Conservation (phyloP, 2,113 vertebrate genomes). For the Anhinga rufa region DNA sequence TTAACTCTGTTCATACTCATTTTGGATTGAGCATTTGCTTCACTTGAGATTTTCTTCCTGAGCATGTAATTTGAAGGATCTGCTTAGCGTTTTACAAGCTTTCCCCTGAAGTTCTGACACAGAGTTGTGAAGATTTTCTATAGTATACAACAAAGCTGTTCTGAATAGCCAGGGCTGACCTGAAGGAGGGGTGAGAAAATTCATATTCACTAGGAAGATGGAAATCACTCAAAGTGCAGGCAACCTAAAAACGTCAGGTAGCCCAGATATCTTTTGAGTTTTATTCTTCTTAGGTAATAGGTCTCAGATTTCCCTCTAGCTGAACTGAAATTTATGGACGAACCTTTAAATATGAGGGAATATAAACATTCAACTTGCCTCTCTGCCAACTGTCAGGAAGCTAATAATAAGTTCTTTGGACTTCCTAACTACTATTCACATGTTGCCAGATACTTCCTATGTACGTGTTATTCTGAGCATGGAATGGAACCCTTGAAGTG, state of each 20-base stretch:
- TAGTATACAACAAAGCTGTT: not conserved
- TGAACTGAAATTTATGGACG: not conserved
- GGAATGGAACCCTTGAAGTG: not conserved
- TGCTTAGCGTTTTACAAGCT: not conserved
- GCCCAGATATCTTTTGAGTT: not conserved
- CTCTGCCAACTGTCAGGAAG: not conserved
- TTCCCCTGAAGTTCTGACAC: not conserved
- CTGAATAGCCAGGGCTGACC: not conserved
- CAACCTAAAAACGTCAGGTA: not conserved
- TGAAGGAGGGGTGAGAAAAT: not conserved
- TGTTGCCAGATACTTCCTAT: not conserved
- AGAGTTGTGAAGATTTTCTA: not conserved
- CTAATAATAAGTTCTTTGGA: not conserved
- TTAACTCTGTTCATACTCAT: not conserved
- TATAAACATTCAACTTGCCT: not conserved
- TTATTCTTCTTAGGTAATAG: not conserved
- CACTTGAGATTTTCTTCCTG: not conserved
- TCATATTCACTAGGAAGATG: not conserved
- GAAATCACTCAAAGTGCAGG: not conserved
- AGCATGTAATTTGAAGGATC: not conserved
- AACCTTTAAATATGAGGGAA: not conserved
- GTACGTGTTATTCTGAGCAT: not conserved
- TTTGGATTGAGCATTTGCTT: not conserved
- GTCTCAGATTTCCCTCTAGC: not conserved
- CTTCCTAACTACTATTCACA: not conserved